Base-by-base conservation (phyloP, 37 sponge, comb jelly and placozoan species). In the Beroe forskalii region DNA sequence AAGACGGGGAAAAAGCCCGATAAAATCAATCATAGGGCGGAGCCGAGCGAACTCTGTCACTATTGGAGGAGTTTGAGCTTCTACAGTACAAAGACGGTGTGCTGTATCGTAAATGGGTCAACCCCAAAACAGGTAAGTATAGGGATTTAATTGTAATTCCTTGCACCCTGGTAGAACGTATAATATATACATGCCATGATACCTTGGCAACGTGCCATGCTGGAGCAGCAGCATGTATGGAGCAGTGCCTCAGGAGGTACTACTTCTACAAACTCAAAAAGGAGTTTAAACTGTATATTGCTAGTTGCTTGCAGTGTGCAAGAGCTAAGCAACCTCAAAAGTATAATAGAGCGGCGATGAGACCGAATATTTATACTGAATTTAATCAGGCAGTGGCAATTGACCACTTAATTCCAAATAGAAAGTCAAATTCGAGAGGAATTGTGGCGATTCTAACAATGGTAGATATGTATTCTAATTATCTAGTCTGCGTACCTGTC, bases 261-360 rank as follows among this genome's bases (percentile, higher is more conserved):
- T 25, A 25, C 28, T 24, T 37, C 9, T 38, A 72, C 75, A 72
- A 72, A 72, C 37, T 38, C 37, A 72, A 72, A 72, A 27, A 30
- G 20, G 40, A 33, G 37, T 72, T 72, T 72, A 30, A 72, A 72
- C 40, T 72, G 75, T 72, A 72, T 20, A 72, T 33, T 33, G 75
- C 39, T 20, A 38, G 75, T 36, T 72, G 75, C 35, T 23, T 72
- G 2, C 20, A 24, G n/a, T 72, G 75, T 72, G 75, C 31, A 33
- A 72, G 40, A 30, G 40, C 40, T 8, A 72, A 72, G 39, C 75
- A 72, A 22, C 39, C 66, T 63, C 20, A 36, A 36, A 72, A 36
- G 35, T 72, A 36, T 72, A 19, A 23, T 1, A 36, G 75, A 3
- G 75, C 75, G 8, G 39, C 75, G 14, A 20, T 72, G 12, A 72